These are phyloP conservation scores for Cynoglossus semilaevis DNA, from an alignment of 2,113 vertebrate species.

Conservation along the genomic window DNA sequence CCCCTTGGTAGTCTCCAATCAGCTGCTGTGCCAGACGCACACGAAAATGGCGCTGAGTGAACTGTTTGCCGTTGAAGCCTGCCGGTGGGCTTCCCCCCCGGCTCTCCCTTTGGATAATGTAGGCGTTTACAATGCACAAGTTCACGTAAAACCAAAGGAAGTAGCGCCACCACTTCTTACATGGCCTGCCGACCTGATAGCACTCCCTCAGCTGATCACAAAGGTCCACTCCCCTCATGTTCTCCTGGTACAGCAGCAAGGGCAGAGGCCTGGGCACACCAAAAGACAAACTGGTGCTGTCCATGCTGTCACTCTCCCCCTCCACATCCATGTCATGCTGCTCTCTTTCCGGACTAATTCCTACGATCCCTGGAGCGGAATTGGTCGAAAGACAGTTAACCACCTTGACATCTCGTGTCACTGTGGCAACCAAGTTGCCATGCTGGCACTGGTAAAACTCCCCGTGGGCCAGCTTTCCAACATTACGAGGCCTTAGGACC, in stretches of 20 bases:
- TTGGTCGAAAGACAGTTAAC: constrained; percentile 80
- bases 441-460: constrained; percentile 83
- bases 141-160: constrained; percentile 84
- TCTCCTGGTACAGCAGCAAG: constrained; percentile 80
- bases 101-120: constrained; percentile 77
- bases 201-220: constrained; percentile 81
- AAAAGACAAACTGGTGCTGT: constrained; percentile 50
- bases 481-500: constrained; percentile 73
- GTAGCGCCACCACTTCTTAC: constrained; percentile 84
- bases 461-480: constrained; percentile 76
- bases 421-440: constrained; percentile 78
- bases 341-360: constrained; percentile 73
- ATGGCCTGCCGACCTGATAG: constrained; percentile 80
- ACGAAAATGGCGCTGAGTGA: constrained; percentile 81
- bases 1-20: constrained; percentile 81
- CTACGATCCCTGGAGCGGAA: constrained; percentile 78
- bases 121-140: constrained; percentile 80
- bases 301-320: constrained; percentile 61
- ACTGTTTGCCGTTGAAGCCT: constrained; percentile 78
- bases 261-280: constrained; percentile 76
- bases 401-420: constrained; percentile 75
- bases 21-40: constrained; percentile 80
- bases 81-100: constrained; percentile 69
- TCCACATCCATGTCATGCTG: constrained; percentile 52
- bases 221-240: constrained; percentile 80